Conservation (phyloP, 2,113 vertebrate genomes). For the Bufo gargarizans region DNA sequence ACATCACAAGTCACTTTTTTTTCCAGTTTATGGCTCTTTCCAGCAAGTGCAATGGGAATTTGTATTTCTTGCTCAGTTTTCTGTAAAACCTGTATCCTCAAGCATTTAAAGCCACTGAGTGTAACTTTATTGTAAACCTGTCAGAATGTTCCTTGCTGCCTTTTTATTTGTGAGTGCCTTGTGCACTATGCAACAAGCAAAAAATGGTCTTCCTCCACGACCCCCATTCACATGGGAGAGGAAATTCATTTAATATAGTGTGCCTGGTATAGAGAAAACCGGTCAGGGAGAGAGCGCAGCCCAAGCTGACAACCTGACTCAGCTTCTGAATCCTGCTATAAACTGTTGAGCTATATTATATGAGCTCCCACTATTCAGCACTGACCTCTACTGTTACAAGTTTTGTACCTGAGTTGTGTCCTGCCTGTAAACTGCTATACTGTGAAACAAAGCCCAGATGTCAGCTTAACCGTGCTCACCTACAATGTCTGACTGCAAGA, state of each 20-base stretch:
- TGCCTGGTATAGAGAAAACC: slow-evolving; percentile 1
- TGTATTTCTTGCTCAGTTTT: slow-evolving; percentile 13
- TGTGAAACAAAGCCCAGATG: neutral
- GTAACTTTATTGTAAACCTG: slow-evolving; percentile 1
- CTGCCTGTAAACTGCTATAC: neutral
- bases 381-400: slow-evolving; percentile 4
- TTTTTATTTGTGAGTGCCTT: slow-evolving; percentile 19
- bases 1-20: slow-evolving; percentile 8
- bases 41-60: neutral
- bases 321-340: slow-evolving; percentile 5
- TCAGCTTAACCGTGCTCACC: neutral
- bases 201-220: slow-evolving; percentile 13
- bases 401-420: neutral
- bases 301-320: neutral
- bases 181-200: slow-evolving; percentile 20
- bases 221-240: slow-evolving; percentile 19
- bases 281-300: neutral
- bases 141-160: slow-evolving; percentile 18
- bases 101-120: slow-evolving; percentile 12
- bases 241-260: slow-evolving; percentile 15
- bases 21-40: neutral
- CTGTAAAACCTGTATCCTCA: slow-evolving; percentile 16
- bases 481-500: neutral
- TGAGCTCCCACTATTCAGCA: neutral
- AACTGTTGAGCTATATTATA: slow-evolving; percentile 2